phyloP scores from a whole-genome alignment of 1,140 invertebrate genomes.

The Bilobella aurantiaca region DNA sequence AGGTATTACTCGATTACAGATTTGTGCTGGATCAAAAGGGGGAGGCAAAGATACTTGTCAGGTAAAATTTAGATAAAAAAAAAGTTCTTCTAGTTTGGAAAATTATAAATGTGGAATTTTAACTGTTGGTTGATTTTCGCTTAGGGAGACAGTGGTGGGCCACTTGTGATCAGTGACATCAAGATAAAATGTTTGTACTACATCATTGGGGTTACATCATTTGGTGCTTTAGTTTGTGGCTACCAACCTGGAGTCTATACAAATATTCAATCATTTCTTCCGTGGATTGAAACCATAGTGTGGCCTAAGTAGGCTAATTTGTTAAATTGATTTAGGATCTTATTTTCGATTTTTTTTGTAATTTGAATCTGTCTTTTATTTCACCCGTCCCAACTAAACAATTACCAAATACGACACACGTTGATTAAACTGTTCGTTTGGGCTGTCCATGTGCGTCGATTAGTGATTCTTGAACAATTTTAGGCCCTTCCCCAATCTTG shows the following conservation, averaged over 20 bases:
- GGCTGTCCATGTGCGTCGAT: neutral
- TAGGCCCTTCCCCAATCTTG: slow-evolving; percentile 60
- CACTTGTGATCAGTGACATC: slow-evolving; percentile 8
- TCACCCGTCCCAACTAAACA: no score
- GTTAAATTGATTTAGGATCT: no score
- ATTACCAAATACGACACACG: no score
- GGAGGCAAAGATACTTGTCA: slow-evolving; percentile 20
- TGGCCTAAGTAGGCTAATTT: slow-evolving; percentile 17
- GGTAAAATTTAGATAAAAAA: no score
- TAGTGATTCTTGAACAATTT: slow-evolving; percentile 24
- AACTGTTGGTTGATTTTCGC: neutral
- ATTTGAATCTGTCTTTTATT: no score
- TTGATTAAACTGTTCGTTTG: neutral
- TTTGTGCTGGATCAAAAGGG: slow-evolving; percentile 25
- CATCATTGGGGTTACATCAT: slow-evolving; percentile 26
- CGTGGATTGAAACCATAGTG: slow-evolving; percentile 29
- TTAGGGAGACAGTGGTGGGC: slow-evolving; percentile 29
- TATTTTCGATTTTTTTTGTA: no score
- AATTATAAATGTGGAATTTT: neutral
- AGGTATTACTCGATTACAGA: slow-evolving; percentile 27
- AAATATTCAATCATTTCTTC: slow-evolving; percentile 26
- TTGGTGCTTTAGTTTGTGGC: slow-evolving; percentile 26
- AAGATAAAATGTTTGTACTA: slow-evolving; percentile 6
- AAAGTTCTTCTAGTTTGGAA: no score
- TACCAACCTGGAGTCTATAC: slow-evolving; percentile 26